Conservation (phyloP, 2,888 invertebrate genomes). For the Cryptus armator region DNA sequence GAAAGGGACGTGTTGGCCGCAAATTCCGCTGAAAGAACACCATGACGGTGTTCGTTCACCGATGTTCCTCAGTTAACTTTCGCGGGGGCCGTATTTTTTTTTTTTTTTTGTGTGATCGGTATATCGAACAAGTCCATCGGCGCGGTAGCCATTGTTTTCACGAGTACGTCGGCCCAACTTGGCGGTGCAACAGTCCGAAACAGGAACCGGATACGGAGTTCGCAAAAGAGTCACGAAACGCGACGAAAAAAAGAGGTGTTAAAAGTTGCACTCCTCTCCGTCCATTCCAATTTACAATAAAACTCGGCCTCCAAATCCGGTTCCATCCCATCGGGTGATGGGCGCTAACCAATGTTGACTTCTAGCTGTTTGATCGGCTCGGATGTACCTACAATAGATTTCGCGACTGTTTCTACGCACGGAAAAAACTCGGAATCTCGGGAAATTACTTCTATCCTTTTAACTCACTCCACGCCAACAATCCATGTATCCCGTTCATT, state of each 20-base stretch:
- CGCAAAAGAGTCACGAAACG: slow-evolving; percentile 17
- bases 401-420: slow-evolving; percentile 23
- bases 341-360: slow-evolving; percentile 42
- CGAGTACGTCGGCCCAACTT: slow-evolving; percentile 63
- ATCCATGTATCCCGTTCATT: background rate
- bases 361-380: slow-evolving; percentile 31
- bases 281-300: slow-evolving; percentile 52
- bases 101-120: slow-evolving; percentile 24
- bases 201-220: background rate
- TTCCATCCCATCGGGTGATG: slow-evolving; percentile 22
- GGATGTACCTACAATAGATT: slow-evolving; percentile 29
- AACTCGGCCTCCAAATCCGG: slow-evolving; percentile 6
- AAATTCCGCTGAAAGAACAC: slow-evolving; percentile 54
- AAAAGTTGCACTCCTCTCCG: slow-evolving; percentile 37
- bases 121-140: slow-evolving; percentile 25
- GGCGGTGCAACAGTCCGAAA: slow-evolving; percentile 31
- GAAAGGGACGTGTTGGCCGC: slow-evolving; percentile 48
- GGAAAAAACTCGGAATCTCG: background rate
- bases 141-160: slow-evolving; percentile 67
- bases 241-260: slow-evolving; percentile 16
- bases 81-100: slow-evolving; percentile 2
- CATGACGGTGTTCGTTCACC: background rate
- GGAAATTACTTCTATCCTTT: slow-evolving; percentile 32
- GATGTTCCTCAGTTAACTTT: slow-evolving; percentile 53
- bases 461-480: slow-evolving; percentile 17